Conservation (phyloP, 2,797 vertebrate species). For the Spinibarbus caldwelli region DNA sequence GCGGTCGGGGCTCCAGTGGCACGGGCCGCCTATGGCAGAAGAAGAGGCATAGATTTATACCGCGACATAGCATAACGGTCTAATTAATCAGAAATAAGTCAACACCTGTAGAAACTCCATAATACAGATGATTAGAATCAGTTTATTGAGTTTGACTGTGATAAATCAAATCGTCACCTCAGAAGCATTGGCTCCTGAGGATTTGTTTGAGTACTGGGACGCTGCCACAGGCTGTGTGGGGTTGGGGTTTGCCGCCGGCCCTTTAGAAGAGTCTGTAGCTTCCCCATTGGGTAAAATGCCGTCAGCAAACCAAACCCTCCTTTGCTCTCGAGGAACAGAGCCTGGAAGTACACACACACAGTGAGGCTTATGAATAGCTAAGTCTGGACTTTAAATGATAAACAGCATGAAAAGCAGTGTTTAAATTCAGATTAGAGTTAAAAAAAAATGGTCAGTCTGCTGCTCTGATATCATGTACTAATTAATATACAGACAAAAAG, state of each 20-base stretch:
- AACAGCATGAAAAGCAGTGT: not conserved
- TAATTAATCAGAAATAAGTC: not conserved
- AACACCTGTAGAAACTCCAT: not conserved
- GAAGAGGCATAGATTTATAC: conserved; percentile 12
- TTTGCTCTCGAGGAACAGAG: conserved; percentile 89
- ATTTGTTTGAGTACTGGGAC: conserved; percentile 85
- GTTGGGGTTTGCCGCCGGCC: conserved; percentile 77
- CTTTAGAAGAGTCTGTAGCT: conserved; percentile 87
- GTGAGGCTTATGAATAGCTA: conserved; percentile 4
- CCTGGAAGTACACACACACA: conserved; percentile 58
- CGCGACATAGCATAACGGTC: not conserved
- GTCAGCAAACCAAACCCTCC: conserved; percentile 98
- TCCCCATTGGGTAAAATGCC: conserved; percentile 95
- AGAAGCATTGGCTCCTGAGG: conserved; percentile 76
- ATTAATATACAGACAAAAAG: not conserved
- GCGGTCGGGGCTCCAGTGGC: conserved; percentile 79
- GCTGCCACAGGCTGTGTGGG: conserved; percentile 81
- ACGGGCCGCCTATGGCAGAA: conserved; percentile 74
- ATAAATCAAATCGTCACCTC: conserved; percentile 77
- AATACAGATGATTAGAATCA: not conserved
- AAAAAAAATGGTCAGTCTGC: not conserved
- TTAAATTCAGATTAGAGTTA: not conserved
- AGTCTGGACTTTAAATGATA: not conserved
- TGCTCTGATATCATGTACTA: not conserved
- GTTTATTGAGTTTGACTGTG: not conserved